Conservation (phyloP, 2,113 vertebrate genomes). For the Laterallus jamaicensis region DNA sequence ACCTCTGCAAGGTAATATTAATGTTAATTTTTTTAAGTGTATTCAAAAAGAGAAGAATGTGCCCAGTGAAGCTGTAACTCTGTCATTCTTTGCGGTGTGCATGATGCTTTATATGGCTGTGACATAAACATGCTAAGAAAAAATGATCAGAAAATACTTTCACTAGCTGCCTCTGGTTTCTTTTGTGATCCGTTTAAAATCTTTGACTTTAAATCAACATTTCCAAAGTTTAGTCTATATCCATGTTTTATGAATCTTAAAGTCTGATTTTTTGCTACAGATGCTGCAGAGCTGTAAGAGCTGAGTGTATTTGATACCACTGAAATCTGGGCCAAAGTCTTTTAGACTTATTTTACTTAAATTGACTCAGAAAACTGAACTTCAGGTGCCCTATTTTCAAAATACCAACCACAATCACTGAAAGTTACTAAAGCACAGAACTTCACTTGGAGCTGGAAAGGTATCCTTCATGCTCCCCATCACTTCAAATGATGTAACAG, state of each 20-base stretch:
- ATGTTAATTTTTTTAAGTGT: background rate
- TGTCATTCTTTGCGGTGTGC: background rate
- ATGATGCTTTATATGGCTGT: background rate
- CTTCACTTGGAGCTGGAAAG: background rate
- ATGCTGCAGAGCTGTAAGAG: background rate
- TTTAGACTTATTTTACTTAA: background rate
- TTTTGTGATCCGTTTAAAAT: conserved; percentile 4
- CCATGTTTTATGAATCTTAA: background rate
- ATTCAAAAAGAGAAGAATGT: conserved; percentile 4
- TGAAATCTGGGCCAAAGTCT: background rate
- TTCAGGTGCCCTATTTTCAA: background rate
- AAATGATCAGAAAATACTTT: conserved; percentile 39
- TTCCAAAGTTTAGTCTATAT: conserved; percentile 20
- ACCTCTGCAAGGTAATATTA: background rate
- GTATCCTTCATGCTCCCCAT: background rate
- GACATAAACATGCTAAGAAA: conserved; percentile 16
- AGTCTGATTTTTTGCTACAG: background rate
- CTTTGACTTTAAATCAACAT: conserved; percentile 2
- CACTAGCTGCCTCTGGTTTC: background rate
- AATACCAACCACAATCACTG: background rate
- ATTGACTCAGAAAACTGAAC: background rate
- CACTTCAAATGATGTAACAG: background rate
- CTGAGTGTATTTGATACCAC: background rate
- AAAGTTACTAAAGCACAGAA: background rate
- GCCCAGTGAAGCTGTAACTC: background rate